A percentile compares a stretch with the other conserved stretches of the same genome.
phyloP scores from a whole-genome alignment of 2,888 invertebrate species.

The Neocrepidodera transversa region DNA sequence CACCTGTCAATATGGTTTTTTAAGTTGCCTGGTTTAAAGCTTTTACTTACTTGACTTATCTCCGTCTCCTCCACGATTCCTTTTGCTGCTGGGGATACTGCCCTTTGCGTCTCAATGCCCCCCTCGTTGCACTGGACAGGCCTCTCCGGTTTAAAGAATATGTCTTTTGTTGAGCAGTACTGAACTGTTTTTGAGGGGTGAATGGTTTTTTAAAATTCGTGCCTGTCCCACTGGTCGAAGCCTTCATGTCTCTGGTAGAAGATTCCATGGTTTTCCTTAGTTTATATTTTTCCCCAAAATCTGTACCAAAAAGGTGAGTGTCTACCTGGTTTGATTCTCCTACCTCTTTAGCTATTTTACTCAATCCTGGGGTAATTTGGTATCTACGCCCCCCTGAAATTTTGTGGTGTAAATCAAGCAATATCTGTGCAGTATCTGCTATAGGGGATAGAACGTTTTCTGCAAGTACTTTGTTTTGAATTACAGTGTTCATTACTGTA shows the following conservation, averaged over 20 bases:
- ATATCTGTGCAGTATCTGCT: neutral
- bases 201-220: neutral
- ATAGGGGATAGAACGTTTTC: neutral
- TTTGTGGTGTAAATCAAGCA: conserved; percentile 1
- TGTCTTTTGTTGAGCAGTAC: neutral
- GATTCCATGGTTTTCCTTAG: neutral
- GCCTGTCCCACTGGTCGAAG: neutral
- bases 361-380: neutral
- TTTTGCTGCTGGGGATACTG: neutral
- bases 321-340: neutral
- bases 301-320: neutral
- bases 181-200: neutral
- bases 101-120: neutral
- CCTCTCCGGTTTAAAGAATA: neutral
- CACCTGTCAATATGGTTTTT: neutral
- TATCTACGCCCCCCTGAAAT: neutral
- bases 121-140: no score
- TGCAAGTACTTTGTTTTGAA: neutral
- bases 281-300: neutral
- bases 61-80: neutral
- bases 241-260: neutral
- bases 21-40: no score
- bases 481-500: neutral
- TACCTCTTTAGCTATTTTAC: neutral
- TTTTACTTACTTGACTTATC: neutral